phyloP scores from a whole-genome alignment of 2,888 invertebrate genomes.

The Acleris holmiana region DNA sequence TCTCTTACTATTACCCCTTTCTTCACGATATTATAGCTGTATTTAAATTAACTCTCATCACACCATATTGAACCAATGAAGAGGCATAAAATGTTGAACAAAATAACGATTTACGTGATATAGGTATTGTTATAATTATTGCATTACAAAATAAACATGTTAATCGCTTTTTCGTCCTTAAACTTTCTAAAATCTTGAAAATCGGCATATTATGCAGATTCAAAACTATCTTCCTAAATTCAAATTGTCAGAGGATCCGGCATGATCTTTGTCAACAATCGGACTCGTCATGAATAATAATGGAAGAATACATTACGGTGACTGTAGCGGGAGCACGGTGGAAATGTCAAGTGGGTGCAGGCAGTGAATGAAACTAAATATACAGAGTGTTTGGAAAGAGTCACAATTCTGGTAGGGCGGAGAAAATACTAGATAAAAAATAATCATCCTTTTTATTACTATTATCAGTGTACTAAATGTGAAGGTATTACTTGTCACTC shows the following conservation, averaged over 20 bases:
- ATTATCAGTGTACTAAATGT: too few species aligned
- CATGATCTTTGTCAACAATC: slow-evolving; percentile 19
- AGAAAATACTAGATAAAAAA: neutral
- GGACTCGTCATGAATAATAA: slow-evolving; percentile 27
- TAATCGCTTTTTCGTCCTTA: too few species aligned
- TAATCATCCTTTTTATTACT: neutral
- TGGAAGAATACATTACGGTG: slow-evolving; percentile 35
- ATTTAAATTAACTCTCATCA: too few species aligned
- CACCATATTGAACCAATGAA: too few species aligned
- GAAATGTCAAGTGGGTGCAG: slow-evolving; percentile 26
- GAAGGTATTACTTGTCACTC: too few species aligned
- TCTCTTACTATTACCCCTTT: too few species aligned
- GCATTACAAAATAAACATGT: too few species aligned
- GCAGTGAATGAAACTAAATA: slow-evolving; percentile 39
- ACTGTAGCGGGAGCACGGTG: slow-evolving; percentile 2
- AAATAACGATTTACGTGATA: too few species aligned
- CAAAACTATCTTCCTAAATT: slow-evolving; percentile 9
- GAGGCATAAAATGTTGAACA: too few species aligned
- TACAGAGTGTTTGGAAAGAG: slow-evolving; percentile 5
- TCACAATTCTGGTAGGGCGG: neutral
- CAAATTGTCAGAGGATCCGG: slow-evolving; percentile 9
- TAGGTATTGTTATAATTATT: too few species aligned
- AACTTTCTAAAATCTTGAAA: too few species aligned
- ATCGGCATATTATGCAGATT: neutral
- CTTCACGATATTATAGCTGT: too few species aligned